Conservation (phyloP, 2,888 invertebrate genomes). For the Nemapogon koenigi region DNA sequence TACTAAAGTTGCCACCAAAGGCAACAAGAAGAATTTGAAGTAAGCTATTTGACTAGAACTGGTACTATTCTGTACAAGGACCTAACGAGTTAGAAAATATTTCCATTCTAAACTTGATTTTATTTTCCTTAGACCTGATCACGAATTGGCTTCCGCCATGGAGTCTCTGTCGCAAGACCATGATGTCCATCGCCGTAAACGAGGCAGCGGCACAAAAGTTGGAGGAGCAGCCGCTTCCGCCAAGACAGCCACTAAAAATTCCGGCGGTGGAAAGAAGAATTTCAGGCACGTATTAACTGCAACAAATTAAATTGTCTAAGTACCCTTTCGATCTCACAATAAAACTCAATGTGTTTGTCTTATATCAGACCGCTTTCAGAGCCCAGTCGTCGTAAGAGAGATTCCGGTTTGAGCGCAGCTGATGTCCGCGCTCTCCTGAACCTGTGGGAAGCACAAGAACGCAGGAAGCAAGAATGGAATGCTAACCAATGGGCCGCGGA, state of each 20-base stretch:
- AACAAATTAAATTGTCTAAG: too few species aligned
- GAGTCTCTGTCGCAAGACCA: conserved; percentile 34
- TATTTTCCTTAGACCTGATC: conserved; percentile 33
- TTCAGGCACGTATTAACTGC: conserved; percentile 43
- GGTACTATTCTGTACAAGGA: background rate
- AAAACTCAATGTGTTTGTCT: conserved; percentile 6
- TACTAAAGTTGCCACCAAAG: conserved; percentile 54
- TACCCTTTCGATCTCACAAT: background rate
- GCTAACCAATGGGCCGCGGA: conserved; percentile 49
- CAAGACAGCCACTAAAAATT: conserved; percentile 51
- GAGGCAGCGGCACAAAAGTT: conserved; percentile 51
- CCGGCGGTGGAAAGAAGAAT: conserved; percentile 53
- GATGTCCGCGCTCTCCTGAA: conserved; percentile 66
- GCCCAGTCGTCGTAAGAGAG: conserved; percentile 59
- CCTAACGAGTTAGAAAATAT: background rate
- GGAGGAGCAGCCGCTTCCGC: conserved; percentile 54
- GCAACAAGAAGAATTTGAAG: conserved; percentile 55
- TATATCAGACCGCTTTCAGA: conserved; percentile 38
- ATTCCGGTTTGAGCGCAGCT: conserved; percentile 67
- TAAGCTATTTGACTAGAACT: conserved; percentile 22
- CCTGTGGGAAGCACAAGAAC: conserved; percentile 67
- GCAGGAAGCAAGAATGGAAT: conserved; percentile 57
- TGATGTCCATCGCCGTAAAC: conserved; percentile 37
- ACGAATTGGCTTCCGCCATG: conserved; percentile 27
- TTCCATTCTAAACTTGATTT: background rate